phyloP scores from a whole-genome alignment of 2,888 invertebrate genomes.

The Abrostola triplasia region DNA sequence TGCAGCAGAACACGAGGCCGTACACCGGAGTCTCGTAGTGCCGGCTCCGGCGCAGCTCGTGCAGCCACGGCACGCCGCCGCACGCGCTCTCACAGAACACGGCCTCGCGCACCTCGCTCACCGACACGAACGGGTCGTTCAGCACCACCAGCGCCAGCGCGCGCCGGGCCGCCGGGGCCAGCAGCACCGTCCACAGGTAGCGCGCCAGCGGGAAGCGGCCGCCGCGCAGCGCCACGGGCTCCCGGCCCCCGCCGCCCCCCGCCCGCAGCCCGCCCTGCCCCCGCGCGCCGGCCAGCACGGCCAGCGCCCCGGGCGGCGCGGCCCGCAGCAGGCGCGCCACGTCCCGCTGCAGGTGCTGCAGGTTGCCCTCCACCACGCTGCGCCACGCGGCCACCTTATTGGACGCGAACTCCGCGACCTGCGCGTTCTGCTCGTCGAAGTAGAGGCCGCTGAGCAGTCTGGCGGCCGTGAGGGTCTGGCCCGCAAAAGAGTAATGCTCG shows the following conservation, averaged over 20 bases:
- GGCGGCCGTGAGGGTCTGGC: slow-evolving; percentile 71
- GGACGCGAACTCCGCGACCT: slow-evolving; percentile 77
- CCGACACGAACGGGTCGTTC: slow-evolving; percentile 82
- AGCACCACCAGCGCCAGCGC: slow-evolving; percentile 75
- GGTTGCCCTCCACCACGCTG: slow-evolving; percentile 77
- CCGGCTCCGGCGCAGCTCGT: slow-evolving; percentile 64
- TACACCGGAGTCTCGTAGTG: slow-evolving; percentile 76
- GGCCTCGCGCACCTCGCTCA: slow-evolving; percentile 78
- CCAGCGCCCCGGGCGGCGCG: slow-evolving; percentile 51
- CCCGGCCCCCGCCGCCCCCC: slow-evolving; percentile 54
- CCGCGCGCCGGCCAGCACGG: slow-evolving; percentile 75
- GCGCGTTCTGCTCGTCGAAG: slow-evolving; percentile 76
- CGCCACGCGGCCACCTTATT: slow-evolving; percentile 77
- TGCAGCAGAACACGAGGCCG: slow-evolving; percentile 82
- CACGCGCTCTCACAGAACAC: slow-evolving; percentile 82
- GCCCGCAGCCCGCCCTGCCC: slow-evolving; percentile 64
- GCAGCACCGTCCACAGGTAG: slow-evolving; percentile 79
- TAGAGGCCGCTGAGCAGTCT: slow-evolving; percentile 69
- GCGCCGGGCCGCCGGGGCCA: slow-evolving; percentile 48
- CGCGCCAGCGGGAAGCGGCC: slow-evolving; percentile 78
- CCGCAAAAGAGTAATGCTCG: slow-evolving; percentile 72
- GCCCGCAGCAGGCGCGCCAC: slow-evolving; percentile 61
- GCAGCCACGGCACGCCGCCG: slow-evolving; percentile 72
- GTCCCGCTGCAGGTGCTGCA: slow-evolving; percentile 75
- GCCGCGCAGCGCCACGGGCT: slow-evolving; percentile 58